phyloP scores from a whole-genome alignment of 2,113 vertebrate species.

The Gymnogyps californianus region DNA sequence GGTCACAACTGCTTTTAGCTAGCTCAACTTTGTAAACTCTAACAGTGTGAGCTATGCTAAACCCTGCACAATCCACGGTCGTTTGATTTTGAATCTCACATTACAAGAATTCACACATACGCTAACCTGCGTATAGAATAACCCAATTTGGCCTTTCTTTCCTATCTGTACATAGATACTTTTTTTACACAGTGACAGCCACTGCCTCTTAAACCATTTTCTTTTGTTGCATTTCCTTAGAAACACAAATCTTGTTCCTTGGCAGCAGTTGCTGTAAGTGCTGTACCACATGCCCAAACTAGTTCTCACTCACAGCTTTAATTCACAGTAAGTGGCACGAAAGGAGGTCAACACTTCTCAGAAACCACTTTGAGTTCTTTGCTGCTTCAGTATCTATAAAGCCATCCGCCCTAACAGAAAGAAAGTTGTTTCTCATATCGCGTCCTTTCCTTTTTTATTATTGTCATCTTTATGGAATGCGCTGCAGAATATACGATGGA shows the following conservation, averaged over 20 bases:
- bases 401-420: conserved; percentile 40
- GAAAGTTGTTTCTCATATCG: conserved; percentile 52
- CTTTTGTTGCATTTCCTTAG: conserved; percentile 83
- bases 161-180: conserved; percentile 49
- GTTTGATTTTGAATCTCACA: conserved; percentile 66
- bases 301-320: conserved; percentile 81
- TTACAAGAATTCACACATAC: conserved; percentile 48
- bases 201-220: conserved; percentile 73
- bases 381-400: conserved; percentile 70
- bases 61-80: conserved; percentile 42
- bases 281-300: conserved; percentile 81
- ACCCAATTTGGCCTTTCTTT: conserved; percentile 57
- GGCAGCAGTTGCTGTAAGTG: conserved; percentile 73
- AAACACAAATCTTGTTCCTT: conserved; percentile 84
- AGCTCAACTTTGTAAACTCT: conserved; percentile 43
- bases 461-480: conserved; percentile 49
- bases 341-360: conserved; percentile 80
- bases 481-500: background rate
- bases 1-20: conserved; percentile 56
- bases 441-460: conserved; percentile 38
- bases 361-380: conserved; percentile 73
- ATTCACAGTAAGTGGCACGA: conserved; percentile 83
- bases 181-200: conserved; percentile 67
- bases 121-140: conserved; percentile 65
- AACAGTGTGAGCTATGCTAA: conserved; percentile 52